A percentile compares a stretch with the other conserved stretches of the same genome.
Evolutionary conservation across 2,113 vertebrate species (phyloP).

Genomic region (Indicator indicator): DNA sequence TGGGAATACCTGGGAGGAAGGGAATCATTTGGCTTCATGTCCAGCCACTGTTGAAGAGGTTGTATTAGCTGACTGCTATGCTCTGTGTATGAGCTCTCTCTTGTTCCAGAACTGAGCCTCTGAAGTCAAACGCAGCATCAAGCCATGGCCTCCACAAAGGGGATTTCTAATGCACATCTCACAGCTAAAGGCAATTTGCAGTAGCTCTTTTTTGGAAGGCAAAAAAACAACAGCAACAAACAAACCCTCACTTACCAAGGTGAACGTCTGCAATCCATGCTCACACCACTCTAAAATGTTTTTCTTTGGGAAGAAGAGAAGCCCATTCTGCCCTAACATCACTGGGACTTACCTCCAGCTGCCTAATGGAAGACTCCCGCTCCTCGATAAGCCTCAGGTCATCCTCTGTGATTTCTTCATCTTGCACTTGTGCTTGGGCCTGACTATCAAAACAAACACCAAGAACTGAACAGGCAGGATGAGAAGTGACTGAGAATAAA

Average conservation of each 20-base stretch:
- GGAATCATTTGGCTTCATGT: neutral
- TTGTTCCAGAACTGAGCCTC: neutral
- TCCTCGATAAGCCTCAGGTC: conserved; percentile 93
- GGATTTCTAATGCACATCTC: neutral
- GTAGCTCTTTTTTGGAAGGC: neutral
- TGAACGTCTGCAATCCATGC: neutral
- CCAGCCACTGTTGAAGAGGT: neutral
- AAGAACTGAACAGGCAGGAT: neutral
- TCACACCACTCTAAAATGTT: neutral
- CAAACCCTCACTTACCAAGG: neutral
- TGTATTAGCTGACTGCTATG: neutral
- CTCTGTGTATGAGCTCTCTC: neutral
- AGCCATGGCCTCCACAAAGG: neutral
- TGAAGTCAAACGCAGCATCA: neutral
- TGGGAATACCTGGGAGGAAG: neutral
- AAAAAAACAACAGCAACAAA: neutral
- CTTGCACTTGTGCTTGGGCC: conserved; percentile 83
- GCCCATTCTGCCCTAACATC: neutral
- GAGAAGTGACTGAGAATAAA: neutral
- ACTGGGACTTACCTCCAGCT: conserved; percentile 85
- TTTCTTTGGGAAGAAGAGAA: neutral
- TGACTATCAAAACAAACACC: conserved; percentile 53
- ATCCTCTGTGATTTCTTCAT: conserved; percentile 91
- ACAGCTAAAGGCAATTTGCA: neutral
- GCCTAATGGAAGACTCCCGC: conserved; percentile 88